Evolutionary conservation across 2,113 vertebrate genomes (phyloP).

Genomic region (Oreotrochilus melanogaster): DNA sequence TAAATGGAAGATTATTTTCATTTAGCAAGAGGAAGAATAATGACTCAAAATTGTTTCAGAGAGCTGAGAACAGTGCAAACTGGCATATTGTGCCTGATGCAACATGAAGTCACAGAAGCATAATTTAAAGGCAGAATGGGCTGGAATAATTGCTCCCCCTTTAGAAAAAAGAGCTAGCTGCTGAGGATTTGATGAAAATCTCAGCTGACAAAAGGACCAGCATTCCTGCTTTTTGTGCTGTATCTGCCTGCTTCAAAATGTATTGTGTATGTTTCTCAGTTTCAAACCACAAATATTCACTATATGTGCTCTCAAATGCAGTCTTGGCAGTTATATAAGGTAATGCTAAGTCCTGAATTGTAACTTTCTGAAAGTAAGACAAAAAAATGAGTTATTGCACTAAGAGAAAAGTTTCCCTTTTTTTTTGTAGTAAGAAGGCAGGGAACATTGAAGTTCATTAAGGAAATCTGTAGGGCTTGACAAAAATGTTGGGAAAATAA

Average conservation of each 20-base stretch:
- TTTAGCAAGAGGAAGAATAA: neutral
- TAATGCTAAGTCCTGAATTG: neutral
- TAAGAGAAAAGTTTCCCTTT: neutral
- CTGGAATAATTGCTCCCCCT: slow-evolving; percentile 9
- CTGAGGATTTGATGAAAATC: neutral
- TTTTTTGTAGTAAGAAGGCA: neutral
- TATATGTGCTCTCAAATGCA: neutral
- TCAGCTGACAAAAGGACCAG: neutral
- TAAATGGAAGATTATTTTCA: slow-evolving; percentile 43
- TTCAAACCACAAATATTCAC: neutral
- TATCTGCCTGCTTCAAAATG: neutral
- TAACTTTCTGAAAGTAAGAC: neutral
- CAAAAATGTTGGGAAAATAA: slow-evolving; percentile 1
- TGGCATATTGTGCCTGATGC: neutral
- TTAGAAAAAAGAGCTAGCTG: neutral
- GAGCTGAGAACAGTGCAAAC: neutral
- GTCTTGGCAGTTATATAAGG: neutral
- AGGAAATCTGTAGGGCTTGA: neutral
- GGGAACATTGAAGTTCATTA: neutral
- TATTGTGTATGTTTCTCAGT: neutral
- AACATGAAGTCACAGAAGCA: neutral
- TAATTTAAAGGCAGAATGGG: neutral
- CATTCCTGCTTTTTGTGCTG: neutral
- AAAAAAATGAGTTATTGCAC: neutral
- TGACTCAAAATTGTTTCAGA: neutral